Evolutionary conservation across 2,888 invertebrate species (phyloP), one percentile per base, ranked within the genome.

Genomic region (Pachliopta kotzebuea): DNA sequence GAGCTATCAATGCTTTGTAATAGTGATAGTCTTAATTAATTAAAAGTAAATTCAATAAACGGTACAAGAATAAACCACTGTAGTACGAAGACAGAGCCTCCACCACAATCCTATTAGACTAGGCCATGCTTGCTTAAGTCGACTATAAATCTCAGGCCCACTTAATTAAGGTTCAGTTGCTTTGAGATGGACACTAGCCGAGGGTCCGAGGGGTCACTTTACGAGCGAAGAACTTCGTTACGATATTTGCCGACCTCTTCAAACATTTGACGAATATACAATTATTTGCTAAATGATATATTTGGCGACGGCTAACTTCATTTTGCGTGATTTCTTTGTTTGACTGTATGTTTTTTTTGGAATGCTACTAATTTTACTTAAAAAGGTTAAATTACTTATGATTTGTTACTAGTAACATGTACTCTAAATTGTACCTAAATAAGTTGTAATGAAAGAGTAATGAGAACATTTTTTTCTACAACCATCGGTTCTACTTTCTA

Each of bases 231-330:
- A 83, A 76, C 80, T 64, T 67, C 65, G 76, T 79, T 77, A 84
- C 80, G 78, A 84, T 85, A 85, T 86, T 76, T 85, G 79, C 64
- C 7, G 73, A 73, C 80, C 85, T 86, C 77, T 80, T 50, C 80
- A 86, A 88, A 87, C 85, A 87, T 73, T 74, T 71, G 72, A 62
- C 71, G 67, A 71, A 74, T 67, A 68, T 68, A 74, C 71, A 73
- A 77, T 78, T 79, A 74, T 79, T 74, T 75, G 73, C 68, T 66
- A 65, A 18, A 53, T 61, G 56, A 57, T 64, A 70, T 71, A 70
- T 72, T 72, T 70, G 70, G 23, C 58, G 37, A 55, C 26, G 21
- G 31, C 23, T 7, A 23, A 45, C 8, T 11, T 53, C 53, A 26
- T 62, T 37, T 37, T 54, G 62, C 52, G 58, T 31, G 60, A 56